These are phyloP conservation scores for Glaucopsyche alexis DNA, from an alignment of 2,888 invertebrate species.

Conservation along the genomic window DNA sequence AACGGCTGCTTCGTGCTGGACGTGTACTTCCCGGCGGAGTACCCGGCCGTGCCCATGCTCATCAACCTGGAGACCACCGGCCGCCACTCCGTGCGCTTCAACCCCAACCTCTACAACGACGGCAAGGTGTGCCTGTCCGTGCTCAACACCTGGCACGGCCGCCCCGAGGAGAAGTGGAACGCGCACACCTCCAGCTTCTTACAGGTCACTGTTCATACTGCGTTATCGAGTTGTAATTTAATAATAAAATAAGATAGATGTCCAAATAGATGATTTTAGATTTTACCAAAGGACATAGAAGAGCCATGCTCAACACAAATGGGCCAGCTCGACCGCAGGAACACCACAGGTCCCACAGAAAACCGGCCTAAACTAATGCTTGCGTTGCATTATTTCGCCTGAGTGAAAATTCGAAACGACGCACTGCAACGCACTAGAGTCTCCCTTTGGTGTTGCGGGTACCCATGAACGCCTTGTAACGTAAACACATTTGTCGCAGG, in stretches of 20 bases:
- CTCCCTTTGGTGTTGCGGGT: neutral
- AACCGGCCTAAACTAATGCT: too few species aligned
- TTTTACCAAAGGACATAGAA: too few species aligned
- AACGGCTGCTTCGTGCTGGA: slow-evolving; percentile 96
- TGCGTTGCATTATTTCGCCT: too few species aligned
- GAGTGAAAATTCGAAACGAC: too few species aligned
- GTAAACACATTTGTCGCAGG: slow-evolving; percentile 65
- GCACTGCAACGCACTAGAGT: neutral
- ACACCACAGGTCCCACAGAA: too few species aligned
- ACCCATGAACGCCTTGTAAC: neutral
- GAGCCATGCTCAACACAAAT: too few species aligned
- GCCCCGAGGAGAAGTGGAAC: slow-evolving; percentile 98
- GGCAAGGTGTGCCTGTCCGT: slow-evolving; percentile 96
- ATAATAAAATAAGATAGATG: too few species aligned
- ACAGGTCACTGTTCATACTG: slow-evolving; percentile 69
- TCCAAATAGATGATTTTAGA: too few species aligned
- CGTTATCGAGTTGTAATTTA: too few species aligned
- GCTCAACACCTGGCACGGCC: slow-evolving; percentile 97
- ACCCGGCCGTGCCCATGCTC: slow-evolving; percentile 91
- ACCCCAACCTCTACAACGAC: slow-evolving; percentile 96
- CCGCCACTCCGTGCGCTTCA: slow-evolving; percentile 92
- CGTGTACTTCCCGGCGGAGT: slow-evolving; percentile 92
- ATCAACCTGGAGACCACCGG: slow-evolving; percentile 95
- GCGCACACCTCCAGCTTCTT: slow-evolving; percentile 96
- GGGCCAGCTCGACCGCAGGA: too few species aligned